These are phyloP conservation scores for Dreissena rostriformis DNA, from an alignment of 1,140 invertebrate genomes.

Conservation along the genomic window DNA sequence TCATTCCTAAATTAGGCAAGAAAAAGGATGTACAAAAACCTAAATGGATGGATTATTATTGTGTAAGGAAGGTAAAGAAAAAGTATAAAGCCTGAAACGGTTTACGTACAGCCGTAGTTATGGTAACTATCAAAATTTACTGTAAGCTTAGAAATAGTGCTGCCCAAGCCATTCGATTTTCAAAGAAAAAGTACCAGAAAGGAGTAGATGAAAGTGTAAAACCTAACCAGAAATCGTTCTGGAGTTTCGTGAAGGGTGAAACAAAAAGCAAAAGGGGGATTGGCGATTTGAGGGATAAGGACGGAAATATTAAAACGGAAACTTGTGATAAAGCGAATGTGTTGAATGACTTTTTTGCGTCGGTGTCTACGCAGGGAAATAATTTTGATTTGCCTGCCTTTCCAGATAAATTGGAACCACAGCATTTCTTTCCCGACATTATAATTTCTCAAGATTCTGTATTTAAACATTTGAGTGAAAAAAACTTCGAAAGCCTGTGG, in stretches of 20 bases:
- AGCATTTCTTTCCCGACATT: neutral
- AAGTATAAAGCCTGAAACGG: neutral
- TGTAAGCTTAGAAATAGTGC: neutral
- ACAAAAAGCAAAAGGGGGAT: neutral
- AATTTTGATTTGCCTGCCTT: neutral
- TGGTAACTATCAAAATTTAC: neutral
- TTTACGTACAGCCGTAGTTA: neutral
- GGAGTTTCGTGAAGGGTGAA: neutral
- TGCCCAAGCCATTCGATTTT: neutral
- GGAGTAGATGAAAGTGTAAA: neutral
- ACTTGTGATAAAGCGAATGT: neutral
- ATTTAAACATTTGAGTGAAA: slow-evolving; percentile 14
- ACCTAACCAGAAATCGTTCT: neutral
- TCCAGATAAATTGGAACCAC: neutral
- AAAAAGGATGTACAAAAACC: neutral
- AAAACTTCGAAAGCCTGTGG: slow-evolving; percentile 30
- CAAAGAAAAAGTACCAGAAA: slow-evolving; percentile 2
- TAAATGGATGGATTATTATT: neutral
- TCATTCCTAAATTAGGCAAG: neutral
- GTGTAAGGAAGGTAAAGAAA: neutral
- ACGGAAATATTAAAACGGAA: neutral
- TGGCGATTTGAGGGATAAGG: neutral
- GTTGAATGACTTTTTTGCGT: neutral
- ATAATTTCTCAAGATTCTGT: slow-evolving; percentile 5
- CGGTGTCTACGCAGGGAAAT: neutral